A percentile compares a stretch with the other conserved stretches of the same genome.
These are phyloP conservation scores for Eurytoma adleriae DNA, from an alignment of 2,888 invertebrate genomes.

Conservation along the genomic window DNA sequence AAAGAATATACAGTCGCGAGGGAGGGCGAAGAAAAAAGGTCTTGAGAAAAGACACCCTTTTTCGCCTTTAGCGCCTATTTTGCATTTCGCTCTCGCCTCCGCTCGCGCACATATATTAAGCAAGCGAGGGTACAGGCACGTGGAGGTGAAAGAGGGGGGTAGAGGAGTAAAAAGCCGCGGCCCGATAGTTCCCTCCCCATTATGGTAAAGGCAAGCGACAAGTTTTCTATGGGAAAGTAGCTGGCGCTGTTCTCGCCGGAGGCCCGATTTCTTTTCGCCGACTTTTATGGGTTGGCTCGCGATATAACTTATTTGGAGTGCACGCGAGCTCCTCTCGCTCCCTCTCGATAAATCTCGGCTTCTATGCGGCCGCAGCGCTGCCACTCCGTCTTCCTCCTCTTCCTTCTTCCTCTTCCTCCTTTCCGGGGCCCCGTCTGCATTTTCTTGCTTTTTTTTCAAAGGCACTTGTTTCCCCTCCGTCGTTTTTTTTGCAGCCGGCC, in stretches of 20 bases:
- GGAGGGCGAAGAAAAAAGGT: neutral
- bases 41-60: neutral
- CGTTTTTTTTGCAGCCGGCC: neutral
- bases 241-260: neutral
- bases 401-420: neutral
- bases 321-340: slow-evolving; percentile 22
- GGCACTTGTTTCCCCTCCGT: neutral
- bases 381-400: slow-evolving; percentile 30
- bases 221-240: slow-evolving; percentile 48
- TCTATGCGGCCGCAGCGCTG: slow-evolving; percentile 19
- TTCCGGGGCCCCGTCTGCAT: neutral
- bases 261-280: slow-evolving; percentile 39
- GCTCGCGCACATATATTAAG: neutral
- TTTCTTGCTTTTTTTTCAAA: slow-evolving; percentile 3
- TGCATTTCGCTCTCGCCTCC: slow-evolving; percentile 25
- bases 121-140: too few relatives aligned
- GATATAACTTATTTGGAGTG: slow-evolving; percentile 55
- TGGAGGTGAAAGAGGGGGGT: too few relatives aligned
- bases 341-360: slow-evolving; percentile 52
- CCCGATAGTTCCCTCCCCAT: slow-evolving; percentile 37
- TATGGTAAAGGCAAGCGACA: slow-evolving; percentile 47
- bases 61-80: neutral
- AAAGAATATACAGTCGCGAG: neutral
- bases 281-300: slow-evolving; percentile 41
- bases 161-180: slow-evolving; percentile 31